Conservation (phyloP, 2,113 vertebrate genomes). For the Podarcis cretensis region DNA sequence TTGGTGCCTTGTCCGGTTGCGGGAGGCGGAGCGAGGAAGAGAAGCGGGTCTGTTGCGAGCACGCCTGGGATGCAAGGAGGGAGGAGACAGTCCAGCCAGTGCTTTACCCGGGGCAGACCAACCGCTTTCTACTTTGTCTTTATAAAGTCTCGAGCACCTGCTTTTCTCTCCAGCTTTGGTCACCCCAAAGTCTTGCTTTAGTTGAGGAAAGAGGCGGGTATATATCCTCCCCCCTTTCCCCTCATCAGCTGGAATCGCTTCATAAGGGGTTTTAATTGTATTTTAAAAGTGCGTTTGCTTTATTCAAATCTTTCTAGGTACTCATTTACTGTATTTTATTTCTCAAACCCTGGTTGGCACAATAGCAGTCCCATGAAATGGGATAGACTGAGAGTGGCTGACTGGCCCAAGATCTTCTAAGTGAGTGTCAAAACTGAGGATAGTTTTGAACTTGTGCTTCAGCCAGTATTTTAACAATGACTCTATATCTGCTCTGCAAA, state of each 20-base stretch:
- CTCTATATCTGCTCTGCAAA: too few species aligned
- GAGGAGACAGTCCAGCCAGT: background rate
- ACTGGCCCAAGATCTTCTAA: background rate
- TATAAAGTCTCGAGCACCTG: background rate
- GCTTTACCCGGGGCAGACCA: background rate
- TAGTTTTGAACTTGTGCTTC: background rate
- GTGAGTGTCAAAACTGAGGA: background rate
- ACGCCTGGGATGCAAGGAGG: background rate
- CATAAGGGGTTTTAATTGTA: background rate
- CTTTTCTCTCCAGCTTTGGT: background rate
- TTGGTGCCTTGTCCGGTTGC: background rate
- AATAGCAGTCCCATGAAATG: background rate
- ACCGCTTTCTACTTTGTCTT: background rate
- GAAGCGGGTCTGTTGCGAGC: background rate
- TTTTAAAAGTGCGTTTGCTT: too few species aligned
- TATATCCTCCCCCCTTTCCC: fast-evolving
- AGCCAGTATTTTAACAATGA: background rate
- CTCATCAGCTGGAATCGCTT: background rate
- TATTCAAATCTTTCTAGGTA: background rate
- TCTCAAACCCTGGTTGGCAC: background rate
- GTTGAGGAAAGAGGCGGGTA: background rate
- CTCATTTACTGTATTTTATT: background rate
- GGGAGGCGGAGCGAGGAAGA: background rate
- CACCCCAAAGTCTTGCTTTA: background rate
- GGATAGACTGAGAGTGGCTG: background rate